Base-by-base conservation (phyloP, 2,113 vertebrate genomes). In the Notiomystis cincta region DNA sequence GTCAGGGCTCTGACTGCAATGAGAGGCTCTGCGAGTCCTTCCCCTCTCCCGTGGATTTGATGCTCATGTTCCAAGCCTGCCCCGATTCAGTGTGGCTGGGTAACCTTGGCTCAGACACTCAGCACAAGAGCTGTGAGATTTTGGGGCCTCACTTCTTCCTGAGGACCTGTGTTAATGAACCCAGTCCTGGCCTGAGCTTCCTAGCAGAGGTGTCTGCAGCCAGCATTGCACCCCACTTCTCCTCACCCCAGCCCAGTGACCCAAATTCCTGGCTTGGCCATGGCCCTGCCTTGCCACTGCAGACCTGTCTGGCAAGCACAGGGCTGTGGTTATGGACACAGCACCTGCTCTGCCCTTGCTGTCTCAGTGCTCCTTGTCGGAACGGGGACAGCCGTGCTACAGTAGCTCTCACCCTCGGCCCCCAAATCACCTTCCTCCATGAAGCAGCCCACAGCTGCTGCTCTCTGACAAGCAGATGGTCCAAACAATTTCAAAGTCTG, bases 131-230 rank as follows among this genome's bases (percentile, higher is more conserved):
- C 23, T 57, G 40, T 20, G 48, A 33, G 8, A 14, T 1, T 38
- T 5, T 53, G 31, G 9, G 20, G 3, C 15, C 15, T n/a, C 12
- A 1, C 16, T 15, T 54, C 20, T 47, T 40, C 73, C 40, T 45
- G 4, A 14, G 38, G 18, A 35, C 10, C 25, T 50, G 16, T 37
- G 53, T 33, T 31, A 38, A 14, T 27, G 42, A 71, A 9, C 31
- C n/a, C 7, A 5, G 31, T 10, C 44, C 23, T 62, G 35, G 15
- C 13, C 35, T 28, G 23, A 82, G 18, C 12, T 53, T 38, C 0
- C 0, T 20, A 42, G 47, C 38, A 77, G 21, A 13, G 23, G 4
- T 48, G 35, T 1, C 10, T 53, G 28, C 28, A 48, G 6, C 22
- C 31, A 25, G 42, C 1, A 1, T 10, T 57, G 24, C 17, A 8